These are phyloP conservation scores for Pseudotriccus pelzelni DNA, from an alignment of 2,797 vertebrate species.

Conservation along the genomic window DNA sequence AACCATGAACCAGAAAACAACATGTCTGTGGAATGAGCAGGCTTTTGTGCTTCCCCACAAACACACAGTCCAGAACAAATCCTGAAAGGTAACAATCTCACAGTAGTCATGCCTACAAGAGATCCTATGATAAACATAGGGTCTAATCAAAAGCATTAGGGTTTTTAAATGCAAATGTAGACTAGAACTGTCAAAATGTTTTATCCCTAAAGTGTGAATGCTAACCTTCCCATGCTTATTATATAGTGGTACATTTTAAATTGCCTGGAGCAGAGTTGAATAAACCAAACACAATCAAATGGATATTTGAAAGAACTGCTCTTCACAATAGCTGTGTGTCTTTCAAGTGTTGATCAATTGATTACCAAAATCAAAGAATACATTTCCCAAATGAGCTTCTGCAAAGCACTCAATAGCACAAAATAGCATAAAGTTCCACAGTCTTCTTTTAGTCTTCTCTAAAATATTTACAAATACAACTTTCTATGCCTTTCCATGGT, in stretches of 20 bases:
- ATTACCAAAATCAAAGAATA: constrained; percentile 54
- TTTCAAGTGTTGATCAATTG: constrained; percentile 53
- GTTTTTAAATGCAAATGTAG: constrained; percentile 55
- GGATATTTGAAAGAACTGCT: constrained; percentile 33
- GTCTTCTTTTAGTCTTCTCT: neutral
- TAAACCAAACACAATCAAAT: constrained; percentile 49
- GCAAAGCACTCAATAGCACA: constrained; percentile 4
- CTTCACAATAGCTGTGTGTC: neutral
- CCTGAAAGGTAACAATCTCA: constrained; percentile 35
- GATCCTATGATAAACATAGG: neutral
- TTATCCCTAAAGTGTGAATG: constrained; percentile 42
- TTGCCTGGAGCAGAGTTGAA: constrained; percentile 37
- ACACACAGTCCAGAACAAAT: constrained; percentile 6
- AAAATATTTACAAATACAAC: constrained; percentile 47
- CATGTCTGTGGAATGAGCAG: neutral
- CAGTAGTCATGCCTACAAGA: neutral
- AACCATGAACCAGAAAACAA: neutral
- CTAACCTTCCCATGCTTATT: constrained; percentile 54
- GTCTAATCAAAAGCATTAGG: constrained; percentile 32
- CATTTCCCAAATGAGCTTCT: constrained; percentile 36
- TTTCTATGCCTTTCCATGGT: constrained; percentile 55
- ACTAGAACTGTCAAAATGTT: constrained; percentile 66
- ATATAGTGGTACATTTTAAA: constrained; percentile 48
- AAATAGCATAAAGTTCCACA: neutral
- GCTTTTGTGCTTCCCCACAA: neutral